These are phyloP conservation scores for Notospermus geniculatus DNA, from an alignment of 1,140 invertebrate genomes.

Conservation along the genomic window DNA sequence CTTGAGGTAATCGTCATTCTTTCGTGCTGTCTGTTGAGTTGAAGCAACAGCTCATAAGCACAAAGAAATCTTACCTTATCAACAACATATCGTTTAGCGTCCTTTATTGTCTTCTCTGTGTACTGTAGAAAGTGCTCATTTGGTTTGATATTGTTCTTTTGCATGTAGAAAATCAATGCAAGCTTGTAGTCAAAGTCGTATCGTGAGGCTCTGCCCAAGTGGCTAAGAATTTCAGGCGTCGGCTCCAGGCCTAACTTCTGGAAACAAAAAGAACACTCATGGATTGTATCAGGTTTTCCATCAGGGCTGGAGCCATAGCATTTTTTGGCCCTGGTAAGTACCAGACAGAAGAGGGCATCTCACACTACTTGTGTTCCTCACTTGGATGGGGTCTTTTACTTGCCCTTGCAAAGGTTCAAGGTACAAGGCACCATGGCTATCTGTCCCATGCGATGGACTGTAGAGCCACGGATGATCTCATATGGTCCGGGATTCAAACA, in stretches of 20 bases:
- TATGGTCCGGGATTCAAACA: neutral
- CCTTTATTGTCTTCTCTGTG: conserved; percentile 25
- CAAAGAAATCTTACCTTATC: conserved; percentile 19
- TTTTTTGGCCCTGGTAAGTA: neutral
- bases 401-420: too few species aligned
- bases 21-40: too few species aligned
- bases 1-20: too few species aligned
- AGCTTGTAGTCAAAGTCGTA: conserved; percentile 67
- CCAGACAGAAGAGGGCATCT: neutral
- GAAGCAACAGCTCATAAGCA: neutral
- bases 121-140: conserved; percentile 45
- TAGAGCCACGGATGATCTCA: too few species aligned
- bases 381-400: too few species aligned
- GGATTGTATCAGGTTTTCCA: neutral
- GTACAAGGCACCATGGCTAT: too few species aligned
- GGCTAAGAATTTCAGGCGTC: conserved; percentile 70
- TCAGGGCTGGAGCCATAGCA: too few species aligned
- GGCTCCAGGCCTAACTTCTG: conserved; percentile 55
- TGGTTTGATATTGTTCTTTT: conserved; percentile 60
- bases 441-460: too few species aligned
- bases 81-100: conserved; percentile 23
- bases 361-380: too few species aligned
- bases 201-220: conserved; percentile 62
- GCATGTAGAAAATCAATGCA: conserved; percentile 66
- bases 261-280: conserved; percentile 14